phyloP scores from a whole-genome alignment of 1,140 invertebrate genomes.

The Drosophila triauraria region DNA sequence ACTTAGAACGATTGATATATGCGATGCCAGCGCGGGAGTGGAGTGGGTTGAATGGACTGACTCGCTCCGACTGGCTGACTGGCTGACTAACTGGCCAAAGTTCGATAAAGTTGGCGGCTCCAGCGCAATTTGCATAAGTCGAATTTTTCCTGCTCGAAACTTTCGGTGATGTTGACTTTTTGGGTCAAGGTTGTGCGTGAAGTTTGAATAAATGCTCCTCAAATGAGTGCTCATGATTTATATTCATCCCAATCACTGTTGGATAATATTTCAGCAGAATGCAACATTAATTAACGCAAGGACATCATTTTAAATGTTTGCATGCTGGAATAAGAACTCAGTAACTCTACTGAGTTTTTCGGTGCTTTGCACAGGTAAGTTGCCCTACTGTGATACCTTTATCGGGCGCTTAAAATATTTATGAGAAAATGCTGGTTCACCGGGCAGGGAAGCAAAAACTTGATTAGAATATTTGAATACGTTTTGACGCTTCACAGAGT shows the following conservation, averaged over 20 bases:
- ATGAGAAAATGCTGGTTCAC: slow-evolving; percentile 22
- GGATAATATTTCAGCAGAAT: neutral
- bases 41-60: slow-evolving; percentile 65
- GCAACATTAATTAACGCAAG: slow-evolving; percentile 13
- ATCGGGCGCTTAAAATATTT: slow-evolving; percentile 21
- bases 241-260: neutral
- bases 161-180: slow-evolving; percentile 23
- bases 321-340: neutral
- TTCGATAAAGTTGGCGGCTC: slow-evolving; percentile 37
- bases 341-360: too few relatives aligned
- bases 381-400: neutral
- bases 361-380: neutral
- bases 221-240: slow-evolving; percentile 3
- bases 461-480: slow-evolving; percentile 68
- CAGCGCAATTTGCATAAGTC: slow-evolving; percentile 56
- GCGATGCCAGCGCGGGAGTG: slow-evolving; percentile 42
- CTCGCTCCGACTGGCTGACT: slow-evolving; percentile 22
- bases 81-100: slow-evolving; percentile 16
- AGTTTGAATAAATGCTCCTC: slow-evolving; percentile 18
- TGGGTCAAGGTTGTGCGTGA: slow-evolving; percentile 38
- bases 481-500: slow-evolving; percentile 60
- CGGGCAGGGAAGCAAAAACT: slow-evolving; percentile 19
- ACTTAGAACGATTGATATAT: slow-evolving; percentile 76
- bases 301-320: neutral
- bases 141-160: slow-evolving; percentile 13